A percentile compares a stretch with the other conserved stretches of the same genome.
Conservation (phyloP, 2,888 invertebrate genomes). For the Mythimna vitellina region DNA sequence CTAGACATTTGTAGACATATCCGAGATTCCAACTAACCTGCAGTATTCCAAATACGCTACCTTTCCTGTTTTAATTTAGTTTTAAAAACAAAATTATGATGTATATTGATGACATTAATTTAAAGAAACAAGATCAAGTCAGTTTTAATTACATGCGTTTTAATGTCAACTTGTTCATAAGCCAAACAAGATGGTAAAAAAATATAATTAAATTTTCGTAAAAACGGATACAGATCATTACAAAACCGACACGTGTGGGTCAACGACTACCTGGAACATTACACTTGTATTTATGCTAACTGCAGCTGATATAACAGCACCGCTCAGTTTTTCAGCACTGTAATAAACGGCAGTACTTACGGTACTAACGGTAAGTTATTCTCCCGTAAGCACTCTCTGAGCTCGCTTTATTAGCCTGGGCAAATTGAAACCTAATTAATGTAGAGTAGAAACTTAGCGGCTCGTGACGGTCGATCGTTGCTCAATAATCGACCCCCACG, state of each 20-base stretch:
- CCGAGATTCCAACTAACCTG: not conserved
- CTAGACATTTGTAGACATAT: not conserved
- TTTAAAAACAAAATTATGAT: no score
- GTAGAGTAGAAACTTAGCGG: slow-evolving; percentile 69
- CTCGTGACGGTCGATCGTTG: slow-evolving; percentile 74
- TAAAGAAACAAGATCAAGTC: no score
- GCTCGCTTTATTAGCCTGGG: slow-evolving; percentile 64
- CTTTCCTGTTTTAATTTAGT: no score
- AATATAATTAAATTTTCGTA: no score
- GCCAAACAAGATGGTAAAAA: no score
- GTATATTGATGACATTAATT: no score
- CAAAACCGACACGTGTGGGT: slow-evolving; percentile 27
- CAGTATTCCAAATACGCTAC: no score
- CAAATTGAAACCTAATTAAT: slow-evolving; percentile 74
- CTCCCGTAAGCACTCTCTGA: slow-evolving; percentile 47
- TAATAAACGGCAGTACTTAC: slow-evolving; percentile 44
- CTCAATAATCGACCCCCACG: slow-evolving; percentile 78
- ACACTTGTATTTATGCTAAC: slow-evolving; percentile 52
- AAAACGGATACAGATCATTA: slow-evolving; percentile 38
- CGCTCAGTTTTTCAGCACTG: slow-evolving; percentile 51
- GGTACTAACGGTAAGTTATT: slow-evolving; percentile 52
- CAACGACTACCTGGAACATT: slow-evolving; percentile 48
- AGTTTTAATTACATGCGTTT: no score
- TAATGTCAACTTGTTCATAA: no score
- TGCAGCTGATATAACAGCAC: slow-evolving; percentile 38